Base-by-base conservation (phyloP, 2,888 invertebrate genomes). In the Pteria penguin region DNA sequence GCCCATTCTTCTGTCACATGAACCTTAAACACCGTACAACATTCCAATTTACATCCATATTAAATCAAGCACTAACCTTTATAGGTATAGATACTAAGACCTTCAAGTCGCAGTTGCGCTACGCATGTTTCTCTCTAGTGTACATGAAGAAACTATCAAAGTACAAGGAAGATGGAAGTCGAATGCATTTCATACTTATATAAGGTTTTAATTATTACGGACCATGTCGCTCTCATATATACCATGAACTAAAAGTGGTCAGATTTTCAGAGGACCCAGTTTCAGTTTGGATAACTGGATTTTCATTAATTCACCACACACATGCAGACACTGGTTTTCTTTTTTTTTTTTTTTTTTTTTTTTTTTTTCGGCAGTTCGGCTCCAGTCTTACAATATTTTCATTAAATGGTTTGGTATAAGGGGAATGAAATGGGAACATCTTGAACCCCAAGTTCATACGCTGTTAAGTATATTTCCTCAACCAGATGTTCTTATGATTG, bases 51-150 rank as follows among this genome's bases (percentile, higher is more conserved):
- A 57, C 32, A 3, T 24, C 54, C 3, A 63, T 69, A 14, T 11
- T 75, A 11, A 67, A 68, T 27, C 61, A 57, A 62, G 32, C 60
- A 2, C 22, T 73, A 18, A 26, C 14, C 1, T 65, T 45, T 22
- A 36, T 36, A 26, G 66, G 57, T 2, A 1, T 57, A 11, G 65
- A 66, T n/a, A 26, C 57, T 52, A 29, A 29, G 3, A 18, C 33
- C n/a, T 65, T 65, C 4, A 75, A 70, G n/a, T 70, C 75, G 1
- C 57, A 70, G 32, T 65, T 60, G n/a, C n/a, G n/a, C n/a, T n/a
- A n/a, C n/a, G n/a, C n/a, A n/a, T n/a, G n/a, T n/a, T n/a, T 32
- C 52, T 32, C 2, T 14, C 31, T 1, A 72, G 63, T 0, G 31
- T 27, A 31, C 18, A 66, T 27, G 57, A 66, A 33, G 33, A 32